phyloP scores from a whole-genome alignment of 1,140 invertebrate genomes.

The Drosophila obscura region DNA sequence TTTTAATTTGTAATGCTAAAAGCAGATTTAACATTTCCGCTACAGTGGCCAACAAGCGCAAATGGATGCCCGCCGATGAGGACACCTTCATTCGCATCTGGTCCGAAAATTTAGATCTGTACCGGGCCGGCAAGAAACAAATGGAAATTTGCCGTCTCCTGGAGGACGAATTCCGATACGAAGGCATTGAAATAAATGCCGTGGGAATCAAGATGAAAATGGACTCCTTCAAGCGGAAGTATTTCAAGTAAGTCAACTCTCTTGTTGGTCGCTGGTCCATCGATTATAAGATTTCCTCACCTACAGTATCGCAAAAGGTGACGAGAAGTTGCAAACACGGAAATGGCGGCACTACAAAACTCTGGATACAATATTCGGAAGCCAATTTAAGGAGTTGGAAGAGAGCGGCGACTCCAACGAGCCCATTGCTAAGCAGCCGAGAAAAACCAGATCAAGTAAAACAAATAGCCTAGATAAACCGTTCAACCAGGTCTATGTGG shows the following conservation, averaged over 20 bases:
- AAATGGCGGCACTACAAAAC: no score
- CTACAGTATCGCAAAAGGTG: no score
- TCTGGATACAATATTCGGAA: no score
- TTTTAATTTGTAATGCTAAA: no score
- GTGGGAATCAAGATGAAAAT: constrained; percentile 40
- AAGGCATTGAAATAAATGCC: constrained; percentile 16
- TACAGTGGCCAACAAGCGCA: constrained; percentile 19
- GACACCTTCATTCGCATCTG: constrained; percentile 31
- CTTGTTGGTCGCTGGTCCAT: background rate
- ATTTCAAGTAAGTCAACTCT: constrained; percentile 14
- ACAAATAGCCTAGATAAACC: background rate
- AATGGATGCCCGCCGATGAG: constrained; percentile 25
- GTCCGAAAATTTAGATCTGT: constrained; percentile 23
- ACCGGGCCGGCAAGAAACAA: constrained; percentile 12
- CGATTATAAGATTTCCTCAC: no score
- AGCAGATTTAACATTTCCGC: constrained; percentile 4
- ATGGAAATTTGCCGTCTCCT: constrained; percentile 7
- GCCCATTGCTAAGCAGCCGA: no score
- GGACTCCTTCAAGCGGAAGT: constrained; percentile 33
- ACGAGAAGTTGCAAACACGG: no score
- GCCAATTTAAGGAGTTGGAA: no score
- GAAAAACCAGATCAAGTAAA: no score
- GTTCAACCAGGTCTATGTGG: constrained; percentile 20
- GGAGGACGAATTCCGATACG: constrained; percentile 3
- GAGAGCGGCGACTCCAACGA: no score